Conservation (phyloP, 2,113 vertebrate genomes). For the Megalops atlanticus region DNA sequence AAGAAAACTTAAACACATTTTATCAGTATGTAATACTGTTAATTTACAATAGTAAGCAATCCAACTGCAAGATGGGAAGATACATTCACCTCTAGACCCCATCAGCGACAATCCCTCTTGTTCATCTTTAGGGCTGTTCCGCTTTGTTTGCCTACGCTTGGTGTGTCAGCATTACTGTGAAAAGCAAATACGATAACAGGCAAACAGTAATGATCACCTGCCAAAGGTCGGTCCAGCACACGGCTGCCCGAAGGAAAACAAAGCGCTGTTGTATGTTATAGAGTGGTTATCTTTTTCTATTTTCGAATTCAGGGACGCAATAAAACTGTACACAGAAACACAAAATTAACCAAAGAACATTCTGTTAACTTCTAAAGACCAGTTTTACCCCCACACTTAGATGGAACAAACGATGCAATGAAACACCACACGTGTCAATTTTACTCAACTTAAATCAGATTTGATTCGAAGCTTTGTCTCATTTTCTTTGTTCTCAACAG, state of each 20-base stretch:
- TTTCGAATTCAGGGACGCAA: neutral
- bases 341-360: neutral
- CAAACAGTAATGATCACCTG: slow-evolving; percentile 24
- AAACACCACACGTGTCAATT: too few species aligned
- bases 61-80: neutral
- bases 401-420: neutral
- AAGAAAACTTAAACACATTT: neutral
- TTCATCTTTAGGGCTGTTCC: slow-evolving; percentile 10
- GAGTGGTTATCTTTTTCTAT: too few species aligned
- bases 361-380: neutral
- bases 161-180: slow-evolving; percentile 32
- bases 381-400: neutral
- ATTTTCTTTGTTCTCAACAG: slow-evolving; percentile 28
- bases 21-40: neutral
- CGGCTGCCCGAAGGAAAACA: neutral
- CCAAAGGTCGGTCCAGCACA: neutral
- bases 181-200: slow-evolving; percentile 37
- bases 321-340: neutral
- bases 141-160: slow-evolving; percentile 29
- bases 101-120: neutral
- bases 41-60: neutral
- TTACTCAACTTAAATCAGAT: neutral
- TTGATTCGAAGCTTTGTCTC: neutral
- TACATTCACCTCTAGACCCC: slow-evolving; percentile 21
- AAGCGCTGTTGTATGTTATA: neutral